A percentile compares a stretch with the other conserved stretches of the same genome.
These are phyloP conservation scores for Diplodus puntazzo DNA, from an alignment of 2,797 vertebrate species.

Conservation along the genomic window DNA sequence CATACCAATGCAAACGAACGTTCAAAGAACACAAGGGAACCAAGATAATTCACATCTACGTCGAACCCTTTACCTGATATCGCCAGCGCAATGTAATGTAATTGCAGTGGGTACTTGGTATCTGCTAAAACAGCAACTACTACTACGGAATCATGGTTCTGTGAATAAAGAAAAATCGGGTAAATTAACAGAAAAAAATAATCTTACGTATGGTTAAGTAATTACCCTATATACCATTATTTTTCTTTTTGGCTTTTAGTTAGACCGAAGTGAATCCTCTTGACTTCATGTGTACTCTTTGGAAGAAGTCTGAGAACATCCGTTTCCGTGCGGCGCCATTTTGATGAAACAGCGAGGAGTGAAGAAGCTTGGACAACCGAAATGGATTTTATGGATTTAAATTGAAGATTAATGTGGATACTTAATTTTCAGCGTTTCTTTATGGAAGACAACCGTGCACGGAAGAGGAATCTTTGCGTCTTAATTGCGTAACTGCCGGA, in stretches of 20 bases:
- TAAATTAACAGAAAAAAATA: no score
- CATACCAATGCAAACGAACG: not conserved
- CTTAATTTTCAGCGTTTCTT: not conserved
- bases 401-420: constrained; percentile 41
- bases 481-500: constrained; percentile 26
- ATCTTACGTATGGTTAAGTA: not conserved
- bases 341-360: constrained; percentile 82
- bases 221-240: not conserved
- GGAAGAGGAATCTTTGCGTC: constrained; percentile 21
- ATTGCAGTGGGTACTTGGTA: no score
- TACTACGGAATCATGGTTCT: no score
- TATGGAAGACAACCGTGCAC: not conserved
- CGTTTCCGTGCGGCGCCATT: constrained; percentile 79
- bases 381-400: constrained; percentile 71
- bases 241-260: not conserved
- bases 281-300: constrained; percentile 8
- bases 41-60: not conserved
- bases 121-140: no score
- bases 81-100: no score
- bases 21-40: not conserved
- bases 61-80: not conserved
- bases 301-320: constrained; percentile 33
- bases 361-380: constrained; percentile 9
- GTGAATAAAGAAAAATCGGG: not conserved
- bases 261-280: not conserved